Evolutionary conservation across 2,113 vertebrate species (phyloP), one percentile per base, ranked within the genome.

Genomic region (Etheostoma spectabile): DNA sequence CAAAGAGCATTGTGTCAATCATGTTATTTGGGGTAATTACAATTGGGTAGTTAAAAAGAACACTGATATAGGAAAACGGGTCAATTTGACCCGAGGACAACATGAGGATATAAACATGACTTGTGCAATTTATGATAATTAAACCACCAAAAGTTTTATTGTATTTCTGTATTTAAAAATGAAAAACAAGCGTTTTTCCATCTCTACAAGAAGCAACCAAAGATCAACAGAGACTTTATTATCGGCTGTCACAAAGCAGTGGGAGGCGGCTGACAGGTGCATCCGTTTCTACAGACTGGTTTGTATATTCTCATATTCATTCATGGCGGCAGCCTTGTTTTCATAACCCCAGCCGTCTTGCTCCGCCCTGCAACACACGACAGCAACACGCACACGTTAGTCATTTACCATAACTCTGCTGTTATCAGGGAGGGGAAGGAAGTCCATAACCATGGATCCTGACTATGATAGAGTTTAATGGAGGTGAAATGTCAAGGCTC

Each of bases 351-450:
- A 22, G 13, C 0, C 22, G 1, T 65, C 69, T 46, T n/a, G 30
- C 45, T 60, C 13, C 6, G 22, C 10, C 30, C 80, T 88, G 77
- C 8, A 64, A 86, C 72, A 66, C 67, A 80, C 65, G 11, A 48
- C 51, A 42, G 21, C 42, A 53, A 24, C 4, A 33, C 2, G 19
- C n/a, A 55, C 13, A 18, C 24, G 19, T 83, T 33, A 46, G n/a
- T 22, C 19, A 22, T 57, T 53, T 48, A 45, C 15, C 57, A 16
- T 18, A 5, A 49, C 3, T 30, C 6, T 42, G 38, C 21, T 42
- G 21, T 33, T 33, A 60, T 56, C 46, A 51, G 35, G 18, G n/a
- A 38, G 64, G 24, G 52, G 33, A 53, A 19, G 64, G 33, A 15
- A 14, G 19, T 35, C 30, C 1, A 51, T 8, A 18, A 18, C 38